These are phyloP conservation scores for Tadarida brasiliensis DNA, from an alignment of 2,797 vertebrate species.

Conservation along the genomic window DNA sequence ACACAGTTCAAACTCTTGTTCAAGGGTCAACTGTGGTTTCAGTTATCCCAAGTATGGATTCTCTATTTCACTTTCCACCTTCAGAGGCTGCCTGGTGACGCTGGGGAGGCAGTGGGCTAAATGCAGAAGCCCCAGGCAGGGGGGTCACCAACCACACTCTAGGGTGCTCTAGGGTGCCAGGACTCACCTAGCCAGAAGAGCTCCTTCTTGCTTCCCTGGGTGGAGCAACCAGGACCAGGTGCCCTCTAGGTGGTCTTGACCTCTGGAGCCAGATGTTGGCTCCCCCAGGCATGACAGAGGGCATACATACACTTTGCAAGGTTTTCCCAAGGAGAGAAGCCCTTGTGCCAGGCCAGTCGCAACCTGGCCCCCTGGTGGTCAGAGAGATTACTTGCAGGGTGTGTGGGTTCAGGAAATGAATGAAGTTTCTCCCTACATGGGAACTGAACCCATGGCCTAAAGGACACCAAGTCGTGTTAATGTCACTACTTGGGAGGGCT, in stretches of 20 bases:
- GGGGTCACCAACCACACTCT: too few species aligned
- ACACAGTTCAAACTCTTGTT: neutral
- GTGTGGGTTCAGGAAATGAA: neutral
- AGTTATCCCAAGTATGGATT: neutral
- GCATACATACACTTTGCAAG: rapidly evolving
- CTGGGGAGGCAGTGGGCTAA: neutral
- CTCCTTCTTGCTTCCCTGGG: too few species aligned
- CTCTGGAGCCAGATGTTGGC: neutral
- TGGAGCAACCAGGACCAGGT: neutral
- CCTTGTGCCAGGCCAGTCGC: neutral
- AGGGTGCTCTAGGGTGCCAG: neutral
- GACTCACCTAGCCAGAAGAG: neutral
- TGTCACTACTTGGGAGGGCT: neutral
- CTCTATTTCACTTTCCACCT: neutral
- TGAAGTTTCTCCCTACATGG: rapidly evolving
- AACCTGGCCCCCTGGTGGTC: neutral
- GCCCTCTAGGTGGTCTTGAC: neutral
- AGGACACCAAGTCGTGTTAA: neutral
- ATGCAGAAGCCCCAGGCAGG: neutral
- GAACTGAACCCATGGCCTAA: neutral
- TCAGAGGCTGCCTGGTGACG: neutral
- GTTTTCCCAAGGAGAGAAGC: neutral
- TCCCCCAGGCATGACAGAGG: neutral
- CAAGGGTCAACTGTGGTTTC: neutral
- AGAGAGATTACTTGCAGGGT: neutral